These are phyloP conservation scores for Kryptolebias marmoratus DNA, from an alignment of 2,113 vertebrate species.

Conservation along the genomic window DNA sequence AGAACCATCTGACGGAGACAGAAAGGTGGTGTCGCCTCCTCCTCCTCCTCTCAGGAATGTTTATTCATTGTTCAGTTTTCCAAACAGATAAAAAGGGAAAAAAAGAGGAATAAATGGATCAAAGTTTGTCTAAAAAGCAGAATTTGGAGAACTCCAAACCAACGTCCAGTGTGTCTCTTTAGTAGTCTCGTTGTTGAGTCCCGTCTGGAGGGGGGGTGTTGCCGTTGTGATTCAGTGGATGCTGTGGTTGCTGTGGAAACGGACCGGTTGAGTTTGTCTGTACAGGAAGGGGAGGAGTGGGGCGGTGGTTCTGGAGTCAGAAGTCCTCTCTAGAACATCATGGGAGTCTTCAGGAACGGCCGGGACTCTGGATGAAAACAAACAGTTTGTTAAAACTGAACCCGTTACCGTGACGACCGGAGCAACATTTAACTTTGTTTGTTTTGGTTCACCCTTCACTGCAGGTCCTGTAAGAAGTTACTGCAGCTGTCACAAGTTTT, in stretches of 20 bases:
- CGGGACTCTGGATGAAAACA: slow-evolving; percentile 62
- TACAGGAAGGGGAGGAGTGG: slow-evolving; percentile 1
- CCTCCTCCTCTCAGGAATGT: slow-evolving; percentile 4
- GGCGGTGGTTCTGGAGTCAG: slow-evolving; percentile 9
- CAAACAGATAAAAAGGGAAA: neutral
- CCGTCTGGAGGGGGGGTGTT: slow-evolving; percentile 12
- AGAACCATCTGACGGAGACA: neutral
- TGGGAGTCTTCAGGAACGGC: slow-evolving; percentile 71
- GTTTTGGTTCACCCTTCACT: too few relatives aligned
- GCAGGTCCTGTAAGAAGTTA: too few relatives aligned
- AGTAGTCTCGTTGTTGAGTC: slow-evolving; percentile 49
- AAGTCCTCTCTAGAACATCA: slow-evolving; percentile 72
- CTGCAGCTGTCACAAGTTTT: too few relatives aligned
- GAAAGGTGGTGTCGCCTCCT: neutral
- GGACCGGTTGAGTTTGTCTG: slow-evolving; percentile 56
- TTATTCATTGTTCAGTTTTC: slow-evolving; percentile 7
- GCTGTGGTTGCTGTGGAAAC: slow-evolving; percentile 29
- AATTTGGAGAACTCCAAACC: slow-evolving; percentile 22
- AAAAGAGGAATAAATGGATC: slow-evolving; percentile 36
- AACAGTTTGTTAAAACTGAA: neutral
- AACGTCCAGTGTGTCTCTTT: slow-evolving; percentile 37
- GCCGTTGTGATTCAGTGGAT: neutral
- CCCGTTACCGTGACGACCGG: too few relatives aligned
- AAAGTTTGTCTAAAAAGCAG: slow-evolving; percentile 47
- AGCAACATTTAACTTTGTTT: too few relatives aligned